phyloP scores from a whole-genome alignment of 2,113 vertebrate genomes.

The Anolis carolinensis region DNA sequence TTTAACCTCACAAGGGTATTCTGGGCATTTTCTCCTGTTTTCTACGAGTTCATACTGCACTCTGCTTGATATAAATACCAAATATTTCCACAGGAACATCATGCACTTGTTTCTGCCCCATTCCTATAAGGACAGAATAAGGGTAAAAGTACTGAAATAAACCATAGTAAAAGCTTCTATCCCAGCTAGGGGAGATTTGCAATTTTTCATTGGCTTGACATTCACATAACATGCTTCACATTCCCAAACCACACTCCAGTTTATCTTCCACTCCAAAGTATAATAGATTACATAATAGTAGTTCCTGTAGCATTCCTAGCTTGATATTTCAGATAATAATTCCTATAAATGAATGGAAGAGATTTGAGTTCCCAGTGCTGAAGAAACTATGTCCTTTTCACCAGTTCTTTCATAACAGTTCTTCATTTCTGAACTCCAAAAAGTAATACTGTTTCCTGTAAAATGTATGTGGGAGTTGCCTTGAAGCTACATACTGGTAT shows the following conservation, averaged over 20 bases:
- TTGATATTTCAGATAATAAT: neutral
- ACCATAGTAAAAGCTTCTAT: too few species aligned
- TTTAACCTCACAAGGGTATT: too few species aligned
- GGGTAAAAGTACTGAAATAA: too few species aligned
- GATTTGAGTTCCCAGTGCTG: neutral
- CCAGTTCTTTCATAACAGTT: neutral
- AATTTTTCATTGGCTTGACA: too few species aligned
- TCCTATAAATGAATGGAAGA: neutral
- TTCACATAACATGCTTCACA: too few species aligned
- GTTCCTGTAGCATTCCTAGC: neutral
- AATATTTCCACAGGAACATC: neutral
- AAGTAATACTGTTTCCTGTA: neutral
- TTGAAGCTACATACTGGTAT: neutral
- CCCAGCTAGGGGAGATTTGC: too few species aligned
- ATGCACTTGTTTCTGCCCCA: neutral
- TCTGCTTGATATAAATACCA: too few species aligned
- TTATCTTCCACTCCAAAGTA: neutral
- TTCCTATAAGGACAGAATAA: neutral
- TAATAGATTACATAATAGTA: neutral
- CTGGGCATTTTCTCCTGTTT: too few species aligned
- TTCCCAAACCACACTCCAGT: neutral
- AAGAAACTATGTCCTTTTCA: neutral
- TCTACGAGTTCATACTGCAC: too few species aligned
- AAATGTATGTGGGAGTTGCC: neutral
- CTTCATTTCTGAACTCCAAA: neutral